These are phyloP conservation scores for Podabrus alpinus DNA, from an alignment of 2,888 invertebrate genomes.

Conservation along the genomic window DNA sequence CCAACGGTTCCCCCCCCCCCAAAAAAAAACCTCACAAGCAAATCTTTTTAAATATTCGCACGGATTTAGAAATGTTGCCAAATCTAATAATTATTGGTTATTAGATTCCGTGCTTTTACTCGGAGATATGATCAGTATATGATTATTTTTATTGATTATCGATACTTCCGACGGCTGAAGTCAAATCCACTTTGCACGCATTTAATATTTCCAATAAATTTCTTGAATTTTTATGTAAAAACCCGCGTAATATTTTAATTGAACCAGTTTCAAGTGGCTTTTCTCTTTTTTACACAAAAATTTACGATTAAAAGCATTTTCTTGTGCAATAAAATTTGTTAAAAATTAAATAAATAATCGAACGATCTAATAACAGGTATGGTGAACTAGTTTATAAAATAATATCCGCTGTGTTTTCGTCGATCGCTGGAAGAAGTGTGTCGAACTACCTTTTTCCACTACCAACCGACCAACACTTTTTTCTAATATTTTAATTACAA, in stretches of 20 bases:
- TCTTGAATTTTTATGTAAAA: neutral
- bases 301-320: neutral
- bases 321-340: neutral
- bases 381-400: constrained; percentile 13
- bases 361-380: constrained; percentile 5
- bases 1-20: too few relatives aligned
- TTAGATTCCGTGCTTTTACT: too few relatives aligned
- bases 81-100: too few relatives aligned
- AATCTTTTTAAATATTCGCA: too few relatives aligned
- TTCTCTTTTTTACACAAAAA: neutral
- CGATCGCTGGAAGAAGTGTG: constrained; percentile 19
- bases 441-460: constrained; percentile 9
- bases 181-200: neutral
- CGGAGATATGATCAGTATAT: too few relatives aligned
- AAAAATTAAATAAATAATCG: neutral
- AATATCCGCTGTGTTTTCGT: constrained; percentile 13
- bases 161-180: too few relatives aligned
- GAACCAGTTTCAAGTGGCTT: neutral
- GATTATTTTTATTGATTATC: too few relatives aligned
- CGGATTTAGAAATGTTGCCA: too few relatives aligned
- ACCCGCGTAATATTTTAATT: neutral
- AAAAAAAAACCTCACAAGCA: too few relatives aligned
- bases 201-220: neutral
- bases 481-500: constrained; percentile 4
- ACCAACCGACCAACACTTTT: neutral